phyloP scores from a whole-genome alignment of 1,140 invertebrate genomes.

The Dreissena polymorpha region DNA sequence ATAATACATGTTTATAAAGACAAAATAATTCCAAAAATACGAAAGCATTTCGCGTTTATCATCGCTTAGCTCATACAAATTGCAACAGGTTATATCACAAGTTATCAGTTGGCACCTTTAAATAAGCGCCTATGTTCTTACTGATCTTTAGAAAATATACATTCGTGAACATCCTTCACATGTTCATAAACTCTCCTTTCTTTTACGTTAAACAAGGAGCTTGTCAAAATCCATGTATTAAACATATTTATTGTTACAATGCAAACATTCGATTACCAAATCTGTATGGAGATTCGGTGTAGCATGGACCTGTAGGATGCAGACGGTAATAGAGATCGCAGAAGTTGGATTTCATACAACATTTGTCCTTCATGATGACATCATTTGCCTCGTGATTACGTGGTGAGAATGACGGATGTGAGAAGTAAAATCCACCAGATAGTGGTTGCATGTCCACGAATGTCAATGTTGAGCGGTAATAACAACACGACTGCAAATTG shows the following conservation, averaged over 20 bases:
- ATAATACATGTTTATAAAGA: no score
- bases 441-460: neutral
- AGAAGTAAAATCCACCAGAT: neutral
- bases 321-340: constrained; percentile 2
- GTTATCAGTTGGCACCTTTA: no score
- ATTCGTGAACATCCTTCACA: no score
- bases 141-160: no score
- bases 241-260: neutral
- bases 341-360: neutral
- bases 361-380: constrained; percentile 1
- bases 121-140: no score
- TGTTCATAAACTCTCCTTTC: no score
- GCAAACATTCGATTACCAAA: constrained; percentile 14
- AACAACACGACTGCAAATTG: constrained; percentile 19
- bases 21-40: no score
- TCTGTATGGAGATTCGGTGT: constrained; percentile 7
- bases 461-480: neutral
- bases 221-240: no score
- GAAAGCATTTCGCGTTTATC: no score
- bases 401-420: neutral
- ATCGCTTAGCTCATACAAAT: no score
- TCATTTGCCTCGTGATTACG: neutral
- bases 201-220: no score
- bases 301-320: constrained; percentile 13
- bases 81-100: no score